A percentile compares a stretch with the other conserved stretches of the same genome.
These are phyloP conservation scores for Onychostoma macrolepis DNA, from an alignment of 2,113 vertebrate genomes.

Conservation along the genomic window DNA sequence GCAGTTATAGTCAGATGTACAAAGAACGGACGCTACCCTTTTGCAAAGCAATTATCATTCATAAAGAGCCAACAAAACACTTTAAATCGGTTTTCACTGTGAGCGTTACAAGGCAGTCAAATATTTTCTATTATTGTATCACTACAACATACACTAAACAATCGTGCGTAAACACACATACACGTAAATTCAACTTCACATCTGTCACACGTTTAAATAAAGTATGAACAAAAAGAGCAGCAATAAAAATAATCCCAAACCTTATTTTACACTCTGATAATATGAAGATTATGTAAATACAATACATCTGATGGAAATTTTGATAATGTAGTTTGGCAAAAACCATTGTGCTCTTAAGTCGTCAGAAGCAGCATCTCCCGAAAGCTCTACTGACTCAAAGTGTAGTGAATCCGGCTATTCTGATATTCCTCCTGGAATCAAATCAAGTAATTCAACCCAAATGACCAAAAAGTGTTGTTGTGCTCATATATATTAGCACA, in stretches of 20 bases:
- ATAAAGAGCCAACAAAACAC: conserved; percentile 13
- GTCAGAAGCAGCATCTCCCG: conserved; percentile 27
- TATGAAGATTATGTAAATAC: conserved; percentile 26
- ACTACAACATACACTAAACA: conserved; percentile 33
- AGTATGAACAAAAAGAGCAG: conserved; percentile 49
- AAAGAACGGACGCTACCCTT: not conserved
- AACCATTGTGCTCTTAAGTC: conserved; percentile 48
- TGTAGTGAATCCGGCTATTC: not conserved
- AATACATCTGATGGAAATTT: conserved; percentile 15
- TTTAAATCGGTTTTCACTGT: conserved; percentile 5
- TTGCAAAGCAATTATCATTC: conserved; percentile 12
- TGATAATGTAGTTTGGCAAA: conserved; percentile 28
- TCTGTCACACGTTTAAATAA: conserved; percentile 39
- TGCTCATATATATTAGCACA: conserved; percentile 5
- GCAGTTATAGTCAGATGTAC: not conserved
- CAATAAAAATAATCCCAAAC: conserved; percentile 42
- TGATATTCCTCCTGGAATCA: conserved; percentile 14
- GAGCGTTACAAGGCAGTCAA: conserved; percentile 12
- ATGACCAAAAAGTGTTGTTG: conserved; percentile 19
- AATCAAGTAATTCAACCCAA: conserved; percentile 25
- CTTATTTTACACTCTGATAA: conserved; percentile 37
- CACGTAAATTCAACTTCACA: conserved; percentile 48
- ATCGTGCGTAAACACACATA: conserved; percentile 42
- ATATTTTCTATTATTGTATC: conserved; percentile 30
- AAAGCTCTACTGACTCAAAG: conserved; percentile 1